Conservation (phyloP, 64 coral and sea anemone species). For the Pocillopora damicornis region DNA sequence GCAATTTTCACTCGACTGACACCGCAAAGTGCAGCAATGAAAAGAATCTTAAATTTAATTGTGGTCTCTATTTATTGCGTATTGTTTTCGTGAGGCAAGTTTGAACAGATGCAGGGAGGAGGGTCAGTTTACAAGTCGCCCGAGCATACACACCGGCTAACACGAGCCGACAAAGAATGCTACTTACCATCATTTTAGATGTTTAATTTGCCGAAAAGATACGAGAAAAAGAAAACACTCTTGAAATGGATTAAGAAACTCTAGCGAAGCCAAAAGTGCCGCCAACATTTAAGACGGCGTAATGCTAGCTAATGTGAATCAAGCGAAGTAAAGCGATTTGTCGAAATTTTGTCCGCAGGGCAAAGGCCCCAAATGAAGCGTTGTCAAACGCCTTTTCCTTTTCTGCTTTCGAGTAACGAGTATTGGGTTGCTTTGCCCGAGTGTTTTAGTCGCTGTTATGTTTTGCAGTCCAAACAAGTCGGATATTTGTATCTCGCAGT, state of each 20-base stretch:
- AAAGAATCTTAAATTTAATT: slow-evolving; percentile 30
- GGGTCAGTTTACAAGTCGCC: not conserved
- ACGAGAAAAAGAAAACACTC: not conserved
- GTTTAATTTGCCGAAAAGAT: not conserved
- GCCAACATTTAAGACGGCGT: not conserved
- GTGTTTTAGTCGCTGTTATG: not conserved
- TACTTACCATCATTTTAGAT: not conserved
- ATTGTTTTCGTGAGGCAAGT: slow-evolving; percentile 32
- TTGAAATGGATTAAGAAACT: not conserved
- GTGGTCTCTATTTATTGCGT: slow-evolving; percentile 1
- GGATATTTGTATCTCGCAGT: not conserved
- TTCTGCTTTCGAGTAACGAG: slow-evolving; percentile 15
- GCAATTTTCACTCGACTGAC: slow-evolving; percentile 2
- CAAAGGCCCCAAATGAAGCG: not conserved
- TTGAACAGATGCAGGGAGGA: slow-evolving; percentile 13
- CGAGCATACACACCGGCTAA: not conserved
- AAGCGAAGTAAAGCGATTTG: slow-evolving; percentile 8
- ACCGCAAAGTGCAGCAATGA: slow-evolving; percentile 11
- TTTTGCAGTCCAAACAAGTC: slow-evolving; percentile 12
- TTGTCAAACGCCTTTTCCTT: not conserved
- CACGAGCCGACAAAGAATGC: not conserved
- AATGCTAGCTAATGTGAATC: not conserved
- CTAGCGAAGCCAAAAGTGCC: not conserved
- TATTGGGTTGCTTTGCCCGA: not conserved
- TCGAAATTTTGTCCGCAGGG: slow-evolving; percentile 14